Conservation (phyloP, 53 echinoderm and acorn worm genomes). For the Temnopleurus reevesii region DNA sequence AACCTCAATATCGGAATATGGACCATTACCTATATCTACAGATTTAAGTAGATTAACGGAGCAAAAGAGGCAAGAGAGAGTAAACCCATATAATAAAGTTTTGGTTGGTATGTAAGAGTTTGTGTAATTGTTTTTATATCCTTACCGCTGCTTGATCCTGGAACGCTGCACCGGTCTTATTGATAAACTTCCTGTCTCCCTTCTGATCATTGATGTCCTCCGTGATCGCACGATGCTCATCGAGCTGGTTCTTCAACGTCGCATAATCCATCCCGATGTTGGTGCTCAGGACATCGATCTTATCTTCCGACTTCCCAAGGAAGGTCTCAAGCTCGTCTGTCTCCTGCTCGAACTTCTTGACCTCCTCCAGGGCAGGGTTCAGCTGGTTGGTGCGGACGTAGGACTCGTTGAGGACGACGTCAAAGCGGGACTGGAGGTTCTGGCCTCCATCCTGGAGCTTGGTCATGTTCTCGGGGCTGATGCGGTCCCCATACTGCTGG, state of each 20-base stretch:
- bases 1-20: no score
- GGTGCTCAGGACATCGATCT: conserved; percentile 63
- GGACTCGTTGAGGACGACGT: conserved; percentile 85
- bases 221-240: conserved; percentile 72
- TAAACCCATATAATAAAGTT: no score
- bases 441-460: conserved; percentile 80
- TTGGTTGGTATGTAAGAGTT: no score
- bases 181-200: conserved; percentile 95
- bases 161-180: conserved; percentile 81
- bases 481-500: conserved; percentile 77
- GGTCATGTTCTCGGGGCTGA: conserved; percentile 70
- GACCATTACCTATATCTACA: no score
- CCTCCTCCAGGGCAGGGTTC: conserved; percentile 82
- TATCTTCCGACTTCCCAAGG: conserved; percentile 64
- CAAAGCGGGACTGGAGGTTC: conserved; percentile 81
- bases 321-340: conserved; percentile 77
- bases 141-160: conserved; percentile 79
- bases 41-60: no score
- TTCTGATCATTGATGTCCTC: conserved; percentile 97
- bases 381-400: conserved; percentile 89
- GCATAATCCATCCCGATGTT: conserved; percentile 79
- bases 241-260: conserved; percentile 80
- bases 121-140: no score
- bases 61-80: no score
- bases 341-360: conserved; percentile 79